A percentile compares a stretch with the other conserved stretches of the same genome.
Evolutionary conservation across 1,140 invertebrate species (phyloP).

Genomic region (Apis florea): DNA sequence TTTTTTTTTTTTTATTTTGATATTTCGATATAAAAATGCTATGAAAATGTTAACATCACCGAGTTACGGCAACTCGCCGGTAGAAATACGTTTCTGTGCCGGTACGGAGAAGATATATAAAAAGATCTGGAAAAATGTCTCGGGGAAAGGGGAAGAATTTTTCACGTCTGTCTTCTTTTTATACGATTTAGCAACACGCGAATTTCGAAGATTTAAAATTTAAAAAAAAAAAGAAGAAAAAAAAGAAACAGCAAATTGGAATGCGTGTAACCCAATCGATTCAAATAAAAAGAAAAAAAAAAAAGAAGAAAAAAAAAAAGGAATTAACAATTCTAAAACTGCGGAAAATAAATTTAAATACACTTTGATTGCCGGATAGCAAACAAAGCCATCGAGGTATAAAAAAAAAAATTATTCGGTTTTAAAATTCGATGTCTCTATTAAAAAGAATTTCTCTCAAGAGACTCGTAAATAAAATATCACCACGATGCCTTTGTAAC

Average conservation of each 20-base stretch:
- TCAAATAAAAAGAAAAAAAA: neutral
- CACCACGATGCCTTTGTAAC: no score
- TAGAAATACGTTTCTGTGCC: neutral
- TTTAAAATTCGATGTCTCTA: neutral
- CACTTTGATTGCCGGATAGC: no score
- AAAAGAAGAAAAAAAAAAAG: neutral
- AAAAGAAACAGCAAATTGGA: no score
- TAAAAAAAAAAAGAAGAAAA: no score
- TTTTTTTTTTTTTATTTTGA: no score
- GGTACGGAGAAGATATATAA: no score
- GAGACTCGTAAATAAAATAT: neutral
- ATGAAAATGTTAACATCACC: neutral
- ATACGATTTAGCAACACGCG: neutral
- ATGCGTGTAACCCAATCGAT: no score
- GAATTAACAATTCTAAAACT: no score
- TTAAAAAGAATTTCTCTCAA: neutral
- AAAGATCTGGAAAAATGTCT: neutral
- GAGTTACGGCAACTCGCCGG: neutral
- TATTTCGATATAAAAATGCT: no score
- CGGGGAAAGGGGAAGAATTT: neutral
- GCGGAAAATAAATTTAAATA: neutral
- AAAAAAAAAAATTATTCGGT: neutral
- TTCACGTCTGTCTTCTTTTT: neutral
- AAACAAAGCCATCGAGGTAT: neutral
- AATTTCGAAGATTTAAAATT: neutral